A percentile compares a stretch with the other conserved stretches of the same genome.
These are phyloP conservation scores for Vulpes vulpes DNA, from an alignment of 2,113 vertebrate species.

Conservation along the genomic window DNA sequence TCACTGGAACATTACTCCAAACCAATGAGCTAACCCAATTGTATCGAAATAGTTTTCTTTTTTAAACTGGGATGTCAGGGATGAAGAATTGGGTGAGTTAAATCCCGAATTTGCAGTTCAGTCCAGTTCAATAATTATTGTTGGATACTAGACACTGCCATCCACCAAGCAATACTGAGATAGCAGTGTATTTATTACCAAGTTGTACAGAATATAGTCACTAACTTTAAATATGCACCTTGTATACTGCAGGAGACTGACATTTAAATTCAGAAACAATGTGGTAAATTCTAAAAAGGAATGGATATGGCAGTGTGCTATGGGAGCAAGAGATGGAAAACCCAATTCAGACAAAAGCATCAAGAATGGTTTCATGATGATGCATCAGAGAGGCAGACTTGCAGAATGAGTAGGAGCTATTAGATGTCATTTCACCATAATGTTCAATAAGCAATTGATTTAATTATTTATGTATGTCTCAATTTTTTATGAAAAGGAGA, in stretches of 20 bases:
- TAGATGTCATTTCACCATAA: background rate
- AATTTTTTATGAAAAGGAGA: slow-evolving; percentile 4
- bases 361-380: background rate
- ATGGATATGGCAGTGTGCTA: background rate
- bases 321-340: background rate
- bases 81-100: background rate
- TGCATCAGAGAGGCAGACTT: background rate
- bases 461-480: background rate
- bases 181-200: background rate
- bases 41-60: background rate
- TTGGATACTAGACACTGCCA: background rate
- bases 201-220: background rate
- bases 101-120: background rate
- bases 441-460: background rate
- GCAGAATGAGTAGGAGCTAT: background rate
- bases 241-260: background rate
- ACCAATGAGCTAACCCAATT: background rate
- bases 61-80: background rate
- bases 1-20: background rate
- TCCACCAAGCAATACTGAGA: background rate
- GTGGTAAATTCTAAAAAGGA: background rate
- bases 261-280: background rate
- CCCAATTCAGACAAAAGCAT: background rate
- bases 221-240: background rate
- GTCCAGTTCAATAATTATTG: background rate